Evolutionary conservation across 2,113 vertebrate genomes (phyloP), one percentile per base, ranked within the genome.

Genomic region (Phoenicopterus ruber): DNA sequence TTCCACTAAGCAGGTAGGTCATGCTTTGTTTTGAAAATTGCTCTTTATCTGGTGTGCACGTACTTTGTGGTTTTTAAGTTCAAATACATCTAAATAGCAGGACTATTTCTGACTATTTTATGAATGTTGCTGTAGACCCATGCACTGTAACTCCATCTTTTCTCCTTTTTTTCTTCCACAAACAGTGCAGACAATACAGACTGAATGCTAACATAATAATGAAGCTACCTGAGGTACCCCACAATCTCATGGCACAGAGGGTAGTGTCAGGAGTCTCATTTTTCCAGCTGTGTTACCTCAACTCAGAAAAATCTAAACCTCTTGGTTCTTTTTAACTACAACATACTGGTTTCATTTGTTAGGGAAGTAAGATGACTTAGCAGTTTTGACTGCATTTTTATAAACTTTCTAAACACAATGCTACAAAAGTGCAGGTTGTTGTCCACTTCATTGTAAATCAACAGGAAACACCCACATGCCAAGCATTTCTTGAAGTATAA

Each of bases 1-100:
- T 97, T 61, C 99, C 99, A 32, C 97, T 99, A 10, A 99, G 96
- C 96, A 99, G 99, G 99, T 99, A 91, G 6, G 92, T 89, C 78
- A 13, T 16, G 17, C 17, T 77, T 90, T 19, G 5, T 71, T 57
- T 88, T 80, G 40, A 70, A 61, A 69, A 52, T 46, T 36, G 19
- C 25, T 62, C 22, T 85, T 34, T 71, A 32, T 26, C 17, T 82
- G 54, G 4, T 69, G 9, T 52, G 28, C n/a, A 32, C 0, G 0
- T 66, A 54, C 66, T 76, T 21, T 0, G 2, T 83, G 38, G 2
- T 19, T 85, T 90, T 88, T 34, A 29, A 70, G 26, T 73, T 81
- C 20, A 65, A 67, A 25, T n/a, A 31, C 21, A 21, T 66, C 11
- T 52, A 22, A 72, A 10, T 57, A 55, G 22, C 34, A 73, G 18